Conservation (phyloP, 2,888 invertebrate species). For the Tachystola acroxantha region DNA sequence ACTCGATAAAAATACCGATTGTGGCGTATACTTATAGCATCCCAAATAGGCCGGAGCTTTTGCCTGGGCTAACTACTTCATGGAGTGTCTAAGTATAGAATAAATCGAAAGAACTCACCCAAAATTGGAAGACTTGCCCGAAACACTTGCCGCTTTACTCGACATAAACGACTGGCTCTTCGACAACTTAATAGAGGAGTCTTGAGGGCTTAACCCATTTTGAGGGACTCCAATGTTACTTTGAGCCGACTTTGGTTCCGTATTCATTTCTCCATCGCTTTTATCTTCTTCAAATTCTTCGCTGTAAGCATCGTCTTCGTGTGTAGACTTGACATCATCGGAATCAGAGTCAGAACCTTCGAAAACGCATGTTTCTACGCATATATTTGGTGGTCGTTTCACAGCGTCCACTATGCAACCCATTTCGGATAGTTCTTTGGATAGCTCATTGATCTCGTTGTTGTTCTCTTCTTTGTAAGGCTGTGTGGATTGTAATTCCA, state of each 20-base stretch:
- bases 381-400: constrained; percentile 61
- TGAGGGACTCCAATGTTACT: constrained; percentile 13
- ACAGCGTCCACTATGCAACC: constrained; percentile 66
- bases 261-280: constrained; percentile 42
- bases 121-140: constrained; percentile 53
- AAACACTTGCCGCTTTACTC: constrained; percentile 41
- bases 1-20: no score
- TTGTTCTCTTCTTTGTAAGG: constrained; percentile 65
- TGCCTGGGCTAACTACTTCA: no score
- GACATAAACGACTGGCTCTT: constrained; percentile 56
- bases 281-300: constrained; percentile 70
- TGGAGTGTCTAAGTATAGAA: no score
- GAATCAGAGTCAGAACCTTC: constrained; percentile 43
- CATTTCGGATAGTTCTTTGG: constrained; percentile 65
- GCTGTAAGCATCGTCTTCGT: constrained; percentile 58
- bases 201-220: constrained; percentile 5
- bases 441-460: constrained; percentile 65
- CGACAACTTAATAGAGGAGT: constrained; percentile 39
- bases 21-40: no score
- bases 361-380: constrained; percentile 60
- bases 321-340: constrained; percentile 22
- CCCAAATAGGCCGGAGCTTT: no score
- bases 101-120: constrained; percentile 36
- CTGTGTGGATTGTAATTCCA: constrained; percentile 41
- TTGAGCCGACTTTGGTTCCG: constrained; percentile 27